Evolutionary conservation across 2,888 invertebrate genomes (phyloP), one percentile per base, ranked within the genome.

Genomic region (Nemotelus nigrinus): DNA sequence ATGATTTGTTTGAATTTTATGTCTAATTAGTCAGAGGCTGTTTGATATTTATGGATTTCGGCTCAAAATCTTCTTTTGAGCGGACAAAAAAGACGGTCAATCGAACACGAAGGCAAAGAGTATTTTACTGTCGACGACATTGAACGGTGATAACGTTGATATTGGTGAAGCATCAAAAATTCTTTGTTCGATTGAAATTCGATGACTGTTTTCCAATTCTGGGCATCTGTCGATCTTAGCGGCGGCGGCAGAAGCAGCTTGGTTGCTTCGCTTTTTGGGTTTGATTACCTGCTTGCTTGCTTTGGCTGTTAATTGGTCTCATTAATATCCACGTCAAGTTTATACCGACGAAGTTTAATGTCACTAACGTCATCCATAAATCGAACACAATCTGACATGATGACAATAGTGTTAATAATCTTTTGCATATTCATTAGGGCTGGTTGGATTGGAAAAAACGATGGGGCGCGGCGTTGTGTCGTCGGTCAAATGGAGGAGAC

Each of bases 1-100:
- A 77, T 79, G 77, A 79, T 76, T 79, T 79, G 76, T 79, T 79
- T 71, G 71, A 79, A 76, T 79, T 77, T 79, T 76, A 79, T 79
- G 77, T 79, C 77, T 79, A 79, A 79, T 79, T 79, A 79, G 76
- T 79, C 79, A 76, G 77, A 68, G 77, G 77, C 74, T 74, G 74
- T 60, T 77, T 79, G 60, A 53, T 74, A 48, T 74, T 63, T 63
- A 48, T 74, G 57, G 68, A 43, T 6, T n/a, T 8, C 6, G 10
- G 55, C 43, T 44, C 3, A 10, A 44, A 55, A 25, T 48, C 68
- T 2, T 47, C 41, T 1, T 55, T 8, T 10, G 39, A 1, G 25
- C 50, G 7, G 8, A 25, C 41, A 8, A 47, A 53, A 10, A 53
- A 53, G 6, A 53, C 25, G 25, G 25, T 25, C 25, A 25, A 25